Base-by-base conservation (phyloP, 37 sponge, comb jelly and placozoan genomes). In the Amphimedon queenslandica region DNA sequence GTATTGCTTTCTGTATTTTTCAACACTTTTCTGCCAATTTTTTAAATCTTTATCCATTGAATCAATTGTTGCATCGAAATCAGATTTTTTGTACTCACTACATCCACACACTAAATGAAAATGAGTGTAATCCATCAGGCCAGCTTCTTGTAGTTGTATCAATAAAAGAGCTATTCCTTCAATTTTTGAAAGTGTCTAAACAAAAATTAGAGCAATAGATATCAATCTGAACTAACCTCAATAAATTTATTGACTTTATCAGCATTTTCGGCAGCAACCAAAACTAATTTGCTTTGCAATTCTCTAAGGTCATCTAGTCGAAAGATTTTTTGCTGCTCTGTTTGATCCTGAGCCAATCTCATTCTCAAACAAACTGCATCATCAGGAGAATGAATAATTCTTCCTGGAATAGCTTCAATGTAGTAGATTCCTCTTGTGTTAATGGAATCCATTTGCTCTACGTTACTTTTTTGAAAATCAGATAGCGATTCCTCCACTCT, bases 41-140 rank as follows among this genome's bases (percentile, higher is more conserved):
- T 67, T 30, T 0, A 84, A 58, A n/a, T 80, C 82, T 6, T 57
- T 0, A 43, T 80, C 82, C 78, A 90, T 81, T 20, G 31, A 11
- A 30, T 72, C 79, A 6, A 77, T 77, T 37, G 34, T 42, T 23
- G 71, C 37, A 25, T 84, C 64, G 18, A 90, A 60, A 16, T 25
- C 33, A 41, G 0, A 33, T 1, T 72, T 43, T 25, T 32, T 63
- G 27, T 8, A 20, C 21, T 25, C 27, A 25, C 27, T n/a, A n/a
- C 61, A 78, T 1, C 33, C 34, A 53, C 47, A 69, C 5, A 35
- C 37, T 58, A 78, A 24, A 28, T 30, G 55, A 66, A 77, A 81
- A 1, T 67, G 58, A 42, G 36, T 66, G 39, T 87, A 87, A 37
- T 81, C 43, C 0, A 77, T 60, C 55, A 81, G 70, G 2, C 87